Evolutionary conservation across 2,888 invertebrate genomes (phyloP), one percentile per base, ranked within the genome.

Genomic region (Fragum whitleyi): DNA sequence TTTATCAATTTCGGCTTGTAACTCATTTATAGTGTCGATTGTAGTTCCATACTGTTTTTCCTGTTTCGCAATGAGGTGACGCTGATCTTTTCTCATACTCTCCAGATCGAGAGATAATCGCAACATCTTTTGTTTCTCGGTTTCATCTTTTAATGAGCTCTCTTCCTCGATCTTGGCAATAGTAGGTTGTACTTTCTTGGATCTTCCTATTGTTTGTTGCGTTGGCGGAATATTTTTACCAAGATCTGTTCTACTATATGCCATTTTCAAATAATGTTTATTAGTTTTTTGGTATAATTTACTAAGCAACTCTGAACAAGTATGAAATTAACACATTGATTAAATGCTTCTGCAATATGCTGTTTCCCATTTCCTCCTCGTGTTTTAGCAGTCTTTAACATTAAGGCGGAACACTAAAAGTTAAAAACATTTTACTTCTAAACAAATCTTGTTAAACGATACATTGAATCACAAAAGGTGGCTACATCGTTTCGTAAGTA

Each of bases 1-100:
- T 57, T 62, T 61, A 21, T 70, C 55, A 1, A 81, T 36, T 5
- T 81, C 59, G 21, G 7, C n/a, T 61, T 76, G 59, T 29, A 84
- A 29, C 26, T 14, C 19, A 11, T 75, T 72, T 2, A 74, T 70
- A 3, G 57, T 47, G 26, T 81, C 79, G n/a, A 79, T 36, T 0
- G 81, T 79, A 28, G 61, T 29, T 53, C 77, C 74, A 26, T 74
- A 77, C 32, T 75, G 74, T 36, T 65, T 70, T 51, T 80, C 77
- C 21, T 83, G 83, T 47, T 77, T 23, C 5, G 39, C 57, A 14
- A 75, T 61, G 16, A 83, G 19, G 21, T 42, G 21, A 16, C 71
- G 69, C 23, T 78, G 75, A 26, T 57, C 72, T 26, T 47, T 80
- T 65, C 57, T 68, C 39, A 80, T 57, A 5, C 42, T 51, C 29